Evolutionary conservation across 2,113 vertebrate species (phyloP), one percentile per base, ranked within the genome.

Genomic region (Chaenogobius annularis): DNA sequence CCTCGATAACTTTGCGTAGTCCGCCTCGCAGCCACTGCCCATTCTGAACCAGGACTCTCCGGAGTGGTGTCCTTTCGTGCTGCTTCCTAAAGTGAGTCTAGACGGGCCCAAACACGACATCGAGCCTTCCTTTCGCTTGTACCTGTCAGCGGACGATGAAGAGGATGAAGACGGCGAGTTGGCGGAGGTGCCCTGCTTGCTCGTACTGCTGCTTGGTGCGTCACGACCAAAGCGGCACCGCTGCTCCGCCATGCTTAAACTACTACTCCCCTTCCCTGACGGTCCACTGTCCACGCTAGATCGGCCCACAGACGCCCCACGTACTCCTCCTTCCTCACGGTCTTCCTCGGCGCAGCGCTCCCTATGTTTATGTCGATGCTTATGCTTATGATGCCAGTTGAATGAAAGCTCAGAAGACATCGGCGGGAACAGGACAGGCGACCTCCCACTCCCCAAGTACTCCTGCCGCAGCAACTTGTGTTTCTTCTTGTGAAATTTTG

Each of bases 401-500:
- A 99, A 98, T n/a, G 98, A 97, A 85, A 98, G 94, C 81, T 99
- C 97, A 0, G 97, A 96, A 0, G 97, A 96, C 70, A 98, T 95
- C 0, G 96, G 94, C 66, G 97, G 97, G 50, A 96, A 99, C 70
- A 97, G 94, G 87, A 99, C 95, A 3, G 96, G 96, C 31, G 97
- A 92, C 12, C 97, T 94, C 0, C 95, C 0, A 91, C 95, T 63
- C 90, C 95, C 91, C 87, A 98, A 94, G 77, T 95, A 97, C 75
- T 99, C 97, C 90, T 97, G 97, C 72, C 96, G 92, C 4, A 98
- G 88, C n/a, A 98, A 92, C 90, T 98, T 98, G 84, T 98, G 98
- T 86, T 99, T 99, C 88, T 98, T 99, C 93, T 99, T 99, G 88
- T 97, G 98, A 65, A 97, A 98, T 82, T 99, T 99, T 63, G 96